Evolutionary conservation across 2,888 invertebrate species (phyloP), one percentile per base, ranked within the genome.

Genomic region (Parapristionchus giblindavisi): DNA sequence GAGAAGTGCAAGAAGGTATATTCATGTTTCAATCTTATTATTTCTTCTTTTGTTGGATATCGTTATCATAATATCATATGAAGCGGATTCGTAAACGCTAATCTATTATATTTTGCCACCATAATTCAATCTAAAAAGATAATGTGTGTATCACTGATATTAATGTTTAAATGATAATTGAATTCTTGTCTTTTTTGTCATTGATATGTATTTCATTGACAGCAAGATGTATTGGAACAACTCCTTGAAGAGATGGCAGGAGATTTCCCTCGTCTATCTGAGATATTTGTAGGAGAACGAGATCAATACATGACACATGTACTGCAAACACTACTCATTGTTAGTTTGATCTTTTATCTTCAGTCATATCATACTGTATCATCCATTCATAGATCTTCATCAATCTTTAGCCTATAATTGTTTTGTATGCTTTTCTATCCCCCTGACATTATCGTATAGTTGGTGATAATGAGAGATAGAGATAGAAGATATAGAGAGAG

Each of bases 281-380:
- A 93, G 83, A 96, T 97, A 40, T 96, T 99, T 89, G 84, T 99
- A 0, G 92, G 93, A 40, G 99, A 99, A 89, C 91, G 99, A 52
- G 98, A 99, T 89, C 91, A 94, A 82, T 97, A 92, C 89, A 91
- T 99, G 76, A 93, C 96, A 24, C 92, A 95, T 89, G 80, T 77
- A 1, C 78, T 85, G 51, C 83, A 84, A 32, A 68, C 78, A 24
- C 74, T 85, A 6, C 60, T 84, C 32, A 38, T 66, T 17, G 68
- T 77, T 0, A 76, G 54, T 34, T 24, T 56, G 24, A 8, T 11
- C 6, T 27, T 29, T 36, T 66, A 32, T 43, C 29, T 48, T 48
- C 36, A 2, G 24, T 66, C 24, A 32, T n/a, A 24, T 63, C 3
- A 6, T 40, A n/a, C 36, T 51, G 48, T 3, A 21, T 34, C 21